A percentile compares a stretch with the other conserved stretches of the same genome.
These are phyloP conservation scores for Agelas oroides DNA, from an alignment of 37 sponge, comb jelly and placozoan genomes.

Conservation along the genomic window DNA sequence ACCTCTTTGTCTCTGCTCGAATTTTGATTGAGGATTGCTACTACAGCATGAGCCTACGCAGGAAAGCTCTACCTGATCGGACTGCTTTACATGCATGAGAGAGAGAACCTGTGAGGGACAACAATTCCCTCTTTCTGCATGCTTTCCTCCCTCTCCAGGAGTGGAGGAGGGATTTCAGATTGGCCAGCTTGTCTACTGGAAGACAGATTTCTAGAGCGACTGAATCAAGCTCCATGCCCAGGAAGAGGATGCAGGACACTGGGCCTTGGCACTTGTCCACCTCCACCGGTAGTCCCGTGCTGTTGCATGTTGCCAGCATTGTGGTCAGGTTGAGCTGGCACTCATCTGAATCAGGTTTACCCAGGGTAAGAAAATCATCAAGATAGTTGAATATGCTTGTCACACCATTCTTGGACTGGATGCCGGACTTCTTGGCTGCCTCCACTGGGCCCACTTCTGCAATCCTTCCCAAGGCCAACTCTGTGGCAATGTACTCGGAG, in stretches of 20 bases:
- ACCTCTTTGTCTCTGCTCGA: too few species aligned
- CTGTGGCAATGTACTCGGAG: neutral
- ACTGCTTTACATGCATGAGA: slow-evolving; percentile 24
- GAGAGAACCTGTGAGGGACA: slow-evolving; percentile 15
- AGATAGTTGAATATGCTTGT: neutral
- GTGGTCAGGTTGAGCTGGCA: neutral
- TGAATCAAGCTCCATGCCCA: slow-evolving; percentile 19
- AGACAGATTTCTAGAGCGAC: neutral
- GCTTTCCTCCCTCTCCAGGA: slow-evolving; percentile 9
- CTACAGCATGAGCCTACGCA: slow-evolving; percentile 49
- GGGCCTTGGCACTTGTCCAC: slow-evolving; percentile 12
- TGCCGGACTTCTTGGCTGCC: neutral
- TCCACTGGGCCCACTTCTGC: neutral
- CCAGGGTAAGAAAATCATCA: slow-evolving; percentile 22
- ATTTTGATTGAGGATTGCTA: too few species aligned
- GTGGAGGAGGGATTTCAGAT: neutral
- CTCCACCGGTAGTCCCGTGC: slow-evolving; percentile 11
- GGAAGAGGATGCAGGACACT: slow-evolving; percentile 14
- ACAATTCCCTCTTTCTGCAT: slow-evolving; percentile 2
- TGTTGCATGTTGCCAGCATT: neutral
- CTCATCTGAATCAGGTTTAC: slow-evolving; percentile 4
- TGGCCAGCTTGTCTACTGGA: neutral
- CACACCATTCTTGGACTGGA: neutral
- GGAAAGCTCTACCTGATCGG: slow-evolving; percentile 21
- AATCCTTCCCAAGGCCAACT: neutral